Evolutionary conservation across 1,140 invertebrate species (phyloP), one percentile per base, ranked within the genome.

Genomic region (Drosophila repletoides): DNA sequence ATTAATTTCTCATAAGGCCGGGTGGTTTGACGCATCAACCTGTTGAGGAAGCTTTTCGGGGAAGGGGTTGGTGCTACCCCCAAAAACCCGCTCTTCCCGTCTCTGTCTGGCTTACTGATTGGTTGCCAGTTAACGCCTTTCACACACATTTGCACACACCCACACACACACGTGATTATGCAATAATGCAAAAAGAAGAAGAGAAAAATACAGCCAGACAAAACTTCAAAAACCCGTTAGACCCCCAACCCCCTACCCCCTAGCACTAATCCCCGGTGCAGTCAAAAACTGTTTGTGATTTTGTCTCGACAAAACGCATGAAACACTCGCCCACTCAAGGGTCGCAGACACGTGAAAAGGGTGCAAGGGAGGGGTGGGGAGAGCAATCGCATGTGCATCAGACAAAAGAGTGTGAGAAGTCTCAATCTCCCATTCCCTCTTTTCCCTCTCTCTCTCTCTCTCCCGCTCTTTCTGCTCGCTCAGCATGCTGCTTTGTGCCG

Each of bases 401-500:
- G 56, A 67, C 46, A 67, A 52, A 12, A 5, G 38, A 52, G 64
- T 45, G 22, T 67, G 64, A 67, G 64, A 61, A 61, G 56, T 52
- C 64, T 66, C 63, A 51, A 60, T 63, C 41, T 49, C 19, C 14
- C 60, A 12, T 46, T 66, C 59, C 28, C 67, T 41, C 31, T 48
- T 28, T 34, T 46, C 34, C n/a, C 29, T 26, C 34, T 4, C 21
- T 61, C 45, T 58, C 51, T 9, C 43, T 75, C 36, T 14, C 43
- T 5, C 31, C n/a, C 15, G 3, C 43, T 48, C 21, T 28, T 24
- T 19, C 14, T 4, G 21, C 17, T 15, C 43, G 17, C 28, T 9
- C 24, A 48, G 49, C 46, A 15, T 72, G 75, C 79, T 83, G 75
- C 80, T 86, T 84, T 84, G 75, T 84, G 80, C 80, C 84, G 79